Conservation (phyloP, 2,113 vertebrate genomes). For the Cebus imitator region DNA sequence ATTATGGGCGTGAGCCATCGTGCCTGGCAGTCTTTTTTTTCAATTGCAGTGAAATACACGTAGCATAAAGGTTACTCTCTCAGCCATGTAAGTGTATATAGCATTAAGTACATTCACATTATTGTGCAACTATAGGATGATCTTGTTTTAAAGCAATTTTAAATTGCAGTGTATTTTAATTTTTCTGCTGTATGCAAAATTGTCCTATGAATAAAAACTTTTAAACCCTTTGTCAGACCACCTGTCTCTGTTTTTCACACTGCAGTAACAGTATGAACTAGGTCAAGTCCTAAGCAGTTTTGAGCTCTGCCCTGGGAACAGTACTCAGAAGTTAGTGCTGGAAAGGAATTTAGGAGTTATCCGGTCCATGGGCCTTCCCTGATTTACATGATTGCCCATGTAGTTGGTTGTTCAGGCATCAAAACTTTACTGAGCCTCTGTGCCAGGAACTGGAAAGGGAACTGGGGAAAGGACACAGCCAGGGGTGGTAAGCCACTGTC, state of each 20-base stretch:
- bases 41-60: background rate
- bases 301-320: background rate
- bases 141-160: background rate
- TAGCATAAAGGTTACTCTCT: background rate
- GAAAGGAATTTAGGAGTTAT: background rate
- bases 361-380: background rate
- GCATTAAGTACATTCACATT: background rate
- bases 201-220: background rate
- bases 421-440: background rate
- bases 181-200: background rate
- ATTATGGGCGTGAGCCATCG: no score
- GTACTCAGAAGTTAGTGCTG: background rate
- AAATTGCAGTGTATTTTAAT: background rate
- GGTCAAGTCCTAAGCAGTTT: background rate
- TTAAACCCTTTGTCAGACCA: conserved; percentile 7
- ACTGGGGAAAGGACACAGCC: background rate
- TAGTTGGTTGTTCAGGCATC: background rate
- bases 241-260: conserved; percentile 10
- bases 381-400: background rate
- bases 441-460: background rate
- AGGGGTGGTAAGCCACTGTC: background rate
- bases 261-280: background rate
- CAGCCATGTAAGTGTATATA: background rate
- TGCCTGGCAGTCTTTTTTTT: background rate
- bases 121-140: background rate